A percentile compares a stretch with the other conserved stretches of the same genome.
Evolutionary conservation across 2,797 vertebrate genomes (phyloP).

Genomic region (Jordanella pulchra): DNA sequence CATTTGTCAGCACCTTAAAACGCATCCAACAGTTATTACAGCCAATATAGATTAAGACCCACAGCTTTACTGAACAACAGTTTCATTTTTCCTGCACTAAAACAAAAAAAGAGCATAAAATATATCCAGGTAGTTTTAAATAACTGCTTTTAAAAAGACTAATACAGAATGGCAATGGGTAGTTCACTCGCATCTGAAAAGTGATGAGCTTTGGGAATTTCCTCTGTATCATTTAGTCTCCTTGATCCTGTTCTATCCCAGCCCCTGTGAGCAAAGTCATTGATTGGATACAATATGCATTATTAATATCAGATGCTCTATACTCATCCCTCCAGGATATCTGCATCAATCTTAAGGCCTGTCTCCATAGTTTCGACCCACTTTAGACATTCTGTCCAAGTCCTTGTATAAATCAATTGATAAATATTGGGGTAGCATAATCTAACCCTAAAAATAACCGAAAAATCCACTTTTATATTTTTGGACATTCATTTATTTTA

Average conservation of each 20-base stretch:
- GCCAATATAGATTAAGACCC: background rate
- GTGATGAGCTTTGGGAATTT: constrained; percentile 12
- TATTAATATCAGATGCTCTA: constrained; percentile 44
- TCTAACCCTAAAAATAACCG: background rate
- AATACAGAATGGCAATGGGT: background rate
- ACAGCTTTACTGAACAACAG: background rate
- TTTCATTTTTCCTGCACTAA: background rate
- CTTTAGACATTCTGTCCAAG: background rate
- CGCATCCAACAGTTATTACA: constrained; percentile 2
- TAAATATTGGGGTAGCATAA: background rate
- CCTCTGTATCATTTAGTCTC: constrained; percentile 37
- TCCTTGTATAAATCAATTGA: constrained; percentile 3
- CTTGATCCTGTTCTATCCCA: constrained; percentile 27
- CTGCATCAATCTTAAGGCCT: constrained; percentile 9
- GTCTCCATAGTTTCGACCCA: constrained; percentile 9
- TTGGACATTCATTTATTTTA: background rate
- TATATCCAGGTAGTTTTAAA: background rate
- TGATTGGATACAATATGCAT: constrained; percentile 41
- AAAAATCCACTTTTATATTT: background rate
- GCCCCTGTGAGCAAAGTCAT: constrained; percentile 37
- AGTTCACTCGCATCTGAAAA: background rate
- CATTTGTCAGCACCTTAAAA: background rate
- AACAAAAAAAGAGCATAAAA: background rate
- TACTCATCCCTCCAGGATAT: constrained; percentile 16
- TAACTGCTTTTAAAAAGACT: background rate